These are phyloP conservation scores for Timandra comae DNA, from an alignment of 2,888 invertebrate species.

Conservation along the genomic window DNA sequence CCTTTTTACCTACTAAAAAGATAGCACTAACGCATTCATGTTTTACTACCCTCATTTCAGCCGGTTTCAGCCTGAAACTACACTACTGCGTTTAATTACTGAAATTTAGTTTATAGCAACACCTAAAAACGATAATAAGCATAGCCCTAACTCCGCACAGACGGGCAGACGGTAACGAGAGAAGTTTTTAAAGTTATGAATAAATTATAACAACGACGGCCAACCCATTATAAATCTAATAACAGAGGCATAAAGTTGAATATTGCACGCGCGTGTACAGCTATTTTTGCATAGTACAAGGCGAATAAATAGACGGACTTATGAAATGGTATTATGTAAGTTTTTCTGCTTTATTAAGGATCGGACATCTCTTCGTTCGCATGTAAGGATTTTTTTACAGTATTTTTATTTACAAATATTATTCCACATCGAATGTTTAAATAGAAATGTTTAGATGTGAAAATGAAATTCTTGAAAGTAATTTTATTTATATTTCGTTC, in stretches of 20 bases:
- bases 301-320: conserved; percentile 8
- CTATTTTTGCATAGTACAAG: conserved; percentile 5
- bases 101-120: conserved; percentile 23
- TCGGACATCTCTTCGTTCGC: too few species aligned
- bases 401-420: too few species aligned
- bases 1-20: too few species aligned
- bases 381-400: too few species aligned
- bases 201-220: conserved; percentile 33
- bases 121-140: conserved; percentile 23
- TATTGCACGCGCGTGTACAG: conserved; percentile 6
- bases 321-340: conserved; percentile 2
- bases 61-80: conserved; percentile 4
- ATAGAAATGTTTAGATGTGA: too few species aligned
- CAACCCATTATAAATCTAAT: conserved; percentile 10
- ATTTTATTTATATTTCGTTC: too few species aligned
- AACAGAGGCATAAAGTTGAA: conserved; percentile 3
- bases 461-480: too few species aligned
- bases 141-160: conserved; percentile 4
- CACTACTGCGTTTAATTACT: conserved; percentile 18
- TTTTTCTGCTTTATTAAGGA: conserved; percentile 5
- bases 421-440: too few species aligned
- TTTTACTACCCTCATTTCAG: conserved; percentile 4
- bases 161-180: conserved; percentile 34
- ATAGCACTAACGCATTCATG: too few species aligned
- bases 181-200: conserved; percentile 44